These are phyloP conservation scores for Leistus spinibarbis DNA, from an alignment of 2,888 invertebrate genomes.

Conservation along the genomic window DNA sequence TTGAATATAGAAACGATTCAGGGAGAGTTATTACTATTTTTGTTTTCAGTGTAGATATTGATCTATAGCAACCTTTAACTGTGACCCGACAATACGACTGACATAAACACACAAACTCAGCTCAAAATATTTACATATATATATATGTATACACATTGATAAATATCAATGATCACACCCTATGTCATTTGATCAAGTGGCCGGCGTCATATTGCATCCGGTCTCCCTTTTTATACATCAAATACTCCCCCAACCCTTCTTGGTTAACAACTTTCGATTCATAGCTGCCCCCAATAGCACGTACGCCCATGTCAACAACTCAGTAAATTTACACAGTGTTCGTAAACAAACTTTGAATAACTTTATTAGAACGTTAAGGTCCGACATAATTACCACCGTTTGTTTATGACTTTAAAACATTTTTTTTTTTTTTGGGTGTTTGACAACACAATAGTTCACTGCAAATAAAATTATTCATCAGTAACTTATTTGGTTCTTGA, in stretches of 20 bases:
- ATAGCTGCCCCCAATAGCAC: not conserved
- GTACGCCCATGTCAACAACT: constrained; percentile 11
- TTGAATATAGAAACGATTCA: too few relatives aligned
- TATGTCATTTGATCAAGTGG: not conserved
- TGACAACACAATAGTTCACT: too few relatives aligned
- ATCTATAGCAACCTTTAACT: too few relatives aligned
- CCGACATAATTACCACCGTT: constrained; percentile 29
- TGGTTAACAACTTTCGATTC: not conserved
- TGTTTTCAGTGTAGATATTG: too few relatives aligned
- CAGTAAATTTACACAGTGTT: constrained; percentile 19
- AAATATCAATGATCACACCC: constrained; percentile 31
- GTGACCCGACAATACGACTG: not conserved
- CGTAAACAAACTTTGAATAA: constrained; percentile 31
- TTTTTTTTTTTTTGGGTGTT: not conserved
- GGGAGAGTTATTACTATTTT: too few relatives aligned
- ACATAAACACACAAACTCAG: constrained; percentile 27
- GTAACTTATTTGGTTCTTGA: too few relatives aligned
- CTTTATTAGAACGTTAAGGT: constrained; percentile 33
- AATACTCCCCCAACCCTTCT: not conserved
- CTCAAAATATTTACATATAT: constrained; percentile 34
- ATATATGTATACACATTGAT: constrained; percentile 14
- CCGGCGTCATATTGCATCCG: constrained; percentile 33
- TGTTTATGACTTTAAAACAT: constrained; percentile 12
- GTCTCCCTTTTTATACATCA: not conserved
- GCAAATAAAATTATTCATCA: too few relatives aligned